phyloP scores from a whole-genome alignment of 2,113 vertebrate genomes.

The Miniopterus natalensis region DNA sequence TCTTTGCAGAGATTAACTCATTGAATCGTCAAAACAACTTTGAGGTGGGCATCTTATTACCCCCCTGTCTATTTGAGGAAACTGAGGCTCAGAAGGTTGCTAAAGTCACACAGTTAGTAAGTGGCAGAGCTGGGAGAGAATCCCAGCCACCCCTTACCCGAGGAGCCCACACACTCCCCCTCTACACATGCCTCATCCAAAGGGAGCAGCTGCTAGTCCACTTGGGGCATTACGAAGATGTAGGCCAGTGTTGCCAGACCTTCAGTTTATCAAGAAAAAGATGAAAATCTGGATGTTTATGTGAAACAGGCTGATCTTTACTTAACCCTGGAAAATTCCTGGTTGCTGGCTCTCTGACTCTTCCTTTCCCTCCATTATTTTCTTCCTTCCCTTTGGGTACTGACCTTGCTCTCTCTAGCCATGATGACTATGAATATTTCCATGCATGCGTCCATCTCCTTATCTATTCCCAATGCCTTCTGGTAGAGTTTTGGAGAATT shows the following conservation, averaged over 20 bases:
- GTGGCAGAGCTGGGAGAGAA: not conserved
- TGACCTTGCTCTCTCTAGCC: not conserved
- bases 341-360: not conserved
- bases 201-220: not conserved
- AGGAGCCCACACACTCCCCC: no score
- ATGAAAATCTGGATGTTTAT: not conserved
- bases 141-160: rapidly evolving
- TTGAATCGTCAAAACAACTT: slow-evolving; percentile 5
- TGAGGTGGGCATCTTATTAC: not conserved
- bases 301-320: not conserved
- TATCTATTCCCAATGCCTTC: not conserved
- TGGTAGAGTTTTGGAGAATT: not conserved
- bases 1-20: not conserved
- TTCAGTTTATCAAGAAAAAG: slow-evolving; percentile 28
- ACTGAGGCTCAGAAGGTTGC: not conserved
- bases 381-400: not conserved
- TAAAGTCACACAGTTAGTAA: not conserved
- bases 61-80: not conserved
- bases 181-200: not conserved
- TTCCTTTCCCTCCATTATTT: not conserved
- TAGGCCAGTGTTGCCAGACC: not conserved
- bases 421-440: not conserved
- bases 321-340: not conserved
- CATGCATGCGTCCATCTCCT: not conserved
- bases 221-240: not conserved